Evolutionary conservation across 2,113 vertebrate genomes (phyloP), one percentile per base, ranked within the genome.

Genomic region (Arenaria interpres): DNA sequence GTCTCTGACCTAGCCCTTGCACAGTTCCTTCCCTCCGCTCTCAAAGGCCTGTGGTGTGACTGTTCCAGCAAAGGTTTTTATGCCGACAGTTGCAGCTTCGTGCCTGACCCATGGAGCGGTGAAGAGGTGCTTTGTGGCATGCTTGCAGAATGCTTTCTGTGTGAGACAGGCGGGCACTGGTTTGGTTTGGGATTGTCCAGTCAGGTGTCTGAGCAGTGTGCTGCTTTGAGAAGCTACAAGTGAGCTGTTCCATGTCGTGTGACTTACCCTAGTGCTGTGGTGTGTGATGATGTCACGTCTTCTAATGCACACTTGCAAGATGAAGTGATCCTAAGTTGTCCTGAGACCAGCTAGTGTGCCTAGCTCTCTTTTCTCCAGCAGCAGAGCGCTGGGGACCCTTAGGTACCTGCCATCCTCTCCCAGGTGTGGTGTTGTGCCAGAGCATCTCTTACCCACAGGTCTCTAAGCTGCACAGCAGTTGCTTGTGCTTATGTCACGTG

Each of bases 141-240:
- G 7, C n/a, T 56, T n/a, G 50, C 39, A n/a, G 37, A 30, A 14
- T 8, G 4, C 4, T 12, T 5, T 77, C 14, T 0, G 0, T 30
- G 8, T 21, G 33, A 64, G 19, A 64, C 13, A 32, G 30, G 5
- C 15, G 30, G 17, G 7, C 16, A 3, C 13, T 33, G 20, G 27
- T 25, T 43, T 27, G 14, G 14, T 21, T 63, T 45, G 35, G 9
- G 54, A 43, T 60, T 78, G 43, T 23, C 41, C n/a, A 32, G 54
- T 39, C 28, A 45, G 24, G 0, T 4, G 0, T 30, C 25, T 22
- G 25, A 64, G 35, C 33, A 1, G 0, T 21, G 33, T 32, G 3
- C 30, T 54, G 7, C 12, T 46, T 23, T 28, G 39, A 30, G 30
- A 66, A 76, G 25, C 15, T 75, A 7, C 20, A 9, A 19, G 5